These are phyloP conservation scores for Ormia ochracea DNA, from an alignment of 2,888 invertebrate species.

Conservation along the genomic window DNA sequence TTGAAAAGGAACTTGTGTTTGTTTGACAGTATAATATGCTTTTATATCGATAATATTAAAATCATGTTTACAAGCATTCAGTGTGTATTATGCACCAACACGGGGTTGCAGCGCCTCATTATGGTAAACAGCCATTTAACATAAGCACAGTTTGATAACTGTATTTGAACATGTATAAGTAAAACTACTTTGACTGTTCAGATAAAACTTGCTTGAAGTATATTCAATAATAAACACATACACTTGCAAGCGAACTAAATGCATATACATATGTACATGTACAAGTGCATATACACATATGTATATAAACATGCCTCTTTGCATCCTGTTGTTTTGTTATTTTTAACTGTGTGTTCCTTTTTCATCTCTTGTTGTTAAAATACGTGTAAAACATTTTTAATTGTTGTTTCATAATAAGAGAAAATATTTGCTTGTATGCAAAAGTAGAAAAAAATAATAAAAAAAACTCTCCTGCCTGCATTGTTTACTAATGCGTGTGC, in stretches of 20 bases:
- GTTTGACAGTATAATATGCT: background rate
- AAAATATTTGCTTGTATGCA: background rate
- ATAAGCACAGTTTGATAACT: constrained; percentile 30
- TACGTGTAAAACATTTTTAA: constrained; percentile 60
- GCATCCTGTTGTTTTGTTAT: background rate
- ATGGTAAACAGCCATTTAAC: constrained; percentile 20
- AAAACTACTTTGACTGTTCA: constrained; percentile 51
- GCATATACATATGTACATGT: background rate
- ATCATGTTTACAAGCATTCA: constrained; percentile 41
- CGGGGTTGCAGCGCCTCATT: constrained; percentile 32
- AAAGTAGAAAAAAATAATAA: background rate
- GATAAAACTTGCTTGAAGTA: constrained; percentile 39
- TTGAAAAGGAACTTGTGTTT: background rate
- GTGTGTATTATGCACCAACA: background rate
- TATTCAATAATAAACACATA: background rate
- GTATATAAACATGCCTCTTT: background rate
- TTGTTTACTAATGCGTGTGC: background rate
- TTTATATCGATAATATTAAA: constrained; percentile 51
- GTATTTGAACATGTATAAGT: constrained; percentile 25
- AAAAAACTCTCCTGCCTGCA: background rate
- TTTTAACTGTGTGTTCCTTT: background rate
- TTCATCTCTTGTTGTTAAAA: constrained; percentile 14
- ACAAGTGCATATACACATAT: background rate
- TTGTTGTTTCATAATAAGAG: constrained; percentile 29
- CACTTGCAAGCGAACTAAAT: background rate